phyloP scores from a whole-genome alignment of 1,140 invertebrate species.

The Drosophila gunungcola region DNA sequence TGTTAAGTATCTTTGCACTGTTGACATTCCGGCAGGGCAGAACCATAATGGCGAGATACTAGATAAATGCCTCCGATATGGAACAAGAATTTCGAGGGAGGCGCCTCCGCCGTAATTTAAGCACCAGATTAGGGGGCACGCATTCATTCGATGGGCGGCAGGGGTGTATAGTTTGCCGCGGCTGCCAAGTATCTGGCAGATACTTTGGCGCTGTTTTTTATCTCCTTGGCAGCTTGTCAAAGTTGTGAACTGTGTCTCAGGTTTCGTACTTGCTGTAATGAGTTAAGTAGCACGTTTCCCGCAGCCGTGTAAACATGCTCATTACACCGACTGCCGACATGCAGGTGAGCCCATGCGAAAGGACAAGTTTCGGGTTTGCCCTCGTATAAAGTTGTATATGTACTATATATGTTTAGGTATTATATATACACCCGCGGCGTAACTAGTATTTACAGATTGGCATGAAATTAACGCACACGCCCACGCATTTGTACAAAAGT shows the following conservation, averaged over 20 bases:
- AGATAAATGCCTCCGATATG: slow-evolving; percentile 67
- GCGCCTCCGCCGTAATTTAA: slow-evolving; percentile 60
- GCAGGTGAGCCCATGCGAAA: slow-evolving; percentile 60
- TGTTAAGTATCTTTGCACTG: slow-evolving; percentile 81
- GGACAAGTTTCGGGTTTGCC: slow-evolving; percentile 45
- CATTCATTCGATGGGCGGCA: slow-evolving; percentile 59
- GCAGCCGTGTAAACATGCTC: slow-evolving; percentile 62
- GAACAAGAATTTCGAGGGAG: background rate
- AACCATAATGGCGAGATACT: slow-evolving; percentile 53
- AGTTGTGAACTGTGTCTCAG: slow-evolving; percentile 6
- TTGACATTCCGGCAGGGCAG: slow-evolving; percentile 64
- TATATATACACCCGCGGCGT: slow-evolving; percentile 53
- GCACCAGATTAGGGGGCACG: slow-evolving; percentile 49
- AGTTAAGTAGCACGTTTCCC: slow-evolving; percentile 60
- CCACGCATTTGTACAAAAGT: slow-evolving; percentile 65
- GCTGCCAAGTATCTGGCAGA: slow-evolving; percentile 35
- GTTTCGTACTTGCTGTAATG: slow-evolving; percentile 59
- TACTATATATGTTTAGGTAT: slow-evolving; percentile 1
- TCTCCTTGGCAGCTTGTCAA: slow-evolving; percentile 28
- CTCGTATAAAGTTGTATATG: background rate
- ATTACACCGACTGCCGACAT: slow-evolving; percentile 54
- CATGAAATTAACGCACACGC: slow-evolving; percentile 72
- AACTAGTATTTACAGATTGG: slow-evolving; percentile 77
- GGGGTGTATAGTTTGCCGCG: slow-evolving; percentile 43
- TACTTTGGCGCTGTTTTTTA: slow-evolving; percentile 42